phyloP scores from a whole-genome alignment of 1,140 invertebrate species.

The Hormaphis cornu region DNA sequence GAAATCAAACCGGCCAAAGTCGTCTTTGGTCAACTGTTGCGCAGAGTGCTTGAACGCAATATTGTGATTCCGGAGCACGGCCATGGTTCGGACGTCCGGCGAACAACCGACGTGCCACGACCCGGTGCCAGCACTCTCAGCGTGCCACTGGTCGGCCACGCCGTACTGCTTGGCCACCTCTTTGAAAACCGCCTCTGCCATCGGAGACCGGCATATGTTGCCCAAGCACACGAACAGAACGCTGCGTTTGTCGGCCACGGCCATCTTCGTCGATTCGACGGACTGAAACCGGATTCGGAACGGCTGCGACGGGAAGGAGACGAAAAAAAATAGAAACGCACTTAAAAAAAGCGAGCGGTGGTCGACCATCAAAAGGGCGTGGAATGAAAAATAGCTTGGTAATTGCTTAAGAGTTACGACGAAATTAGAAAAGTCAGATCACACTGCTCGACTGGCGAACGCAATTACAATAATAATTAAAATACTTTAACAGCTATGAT shows the following conservation, averaged over 20 bases:
- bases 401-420: no score
- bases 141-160: slow-evolving; percentile 58
- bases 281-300: background rate
- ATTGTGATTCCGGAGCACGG: slow-evolving; percentile 59
- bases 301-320: background rate
- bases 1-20: slow-evolving; percentile 70
- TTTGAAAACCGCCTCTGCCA: slow-evolving; percentile 81
- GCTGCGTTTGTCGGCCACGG: slow-evolving; percentile 33
- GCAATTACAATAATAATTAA: no score
- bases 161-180: slow-evolving; percentile 56
- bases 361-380: no score
- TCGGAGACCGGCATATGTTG: slow-evolving; percentile 91
- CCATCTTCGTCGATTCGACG: background rate
- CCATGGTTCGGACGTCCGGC: slow-evolving; percentile 66
- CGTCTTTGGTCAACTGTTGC: slow-evolving; percentile 54
- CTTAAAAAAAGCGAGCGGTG: no score
- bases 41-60: slow-evolving; percentile 64
- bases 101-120: slow-evolving; percentile 72
- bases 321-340: no score
- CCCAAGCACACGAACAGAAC: slow-evolving; percentile 46
- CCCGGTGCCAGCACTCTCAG: slow-evolving; percentile 80
- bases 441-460: no score
- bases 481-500: no score
- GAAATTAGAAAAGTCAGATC: no score
- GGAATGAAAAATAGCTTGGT: no score